phyloP scores from a whole-genome alignment of 2,113 vertebrate species.

The Meles meles region DNA sequence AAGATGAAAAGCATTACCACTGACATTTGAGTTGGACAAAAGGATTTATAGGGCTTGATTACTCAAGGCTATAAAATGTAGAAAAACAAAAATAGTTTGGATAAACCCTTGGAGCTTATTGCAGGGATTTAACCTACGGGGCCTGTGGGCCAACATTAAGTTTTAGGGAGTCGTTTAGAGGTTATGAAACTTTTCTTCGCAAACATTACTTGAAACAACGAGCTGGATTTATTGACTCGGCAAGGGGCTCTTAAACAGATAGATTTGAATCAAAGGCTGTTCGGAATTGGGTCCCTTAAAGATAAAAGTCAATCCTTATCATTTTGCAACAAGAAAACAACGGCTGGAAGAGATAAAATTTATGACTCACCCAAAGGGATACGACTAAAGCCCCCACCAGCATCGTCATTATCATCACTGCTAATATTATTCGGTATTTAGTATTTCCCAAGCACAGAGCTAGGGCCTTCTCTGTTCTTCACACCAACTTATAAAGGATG shows the following conservation, averaged over 20 bases:
- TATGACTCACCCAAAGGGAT: not conserved
- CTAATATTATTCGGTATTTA: not conserved
- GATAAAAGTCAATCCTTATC: not conserved
- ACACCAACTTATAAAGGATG: not conserved
- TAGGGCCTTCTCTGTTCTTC: not conserved
- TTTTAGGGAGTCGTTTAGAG: not conserved
- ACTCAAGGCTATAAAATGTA: slow-evolving; percentile 1
- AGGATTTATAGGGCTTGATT: not conserved
- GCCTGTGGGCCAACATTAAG: not conserved
- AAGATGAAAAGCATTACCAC: slow-evolving; percentile 26
- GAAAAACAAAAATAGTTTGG: slow-evolving; percentile 47
- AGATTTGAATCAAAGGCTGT: not conserved
- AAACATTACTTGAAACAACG: slow-evolving; percentile 11
- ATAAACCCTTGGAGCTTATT: not conserved
- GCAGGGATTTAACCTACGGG: not conserved
- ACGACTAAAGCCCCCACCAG: not conserved
- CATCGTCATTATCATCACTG: too few relatives aligned
- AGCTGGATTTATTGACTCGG: not conserved
- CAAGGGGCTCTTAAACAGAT: not conserved
- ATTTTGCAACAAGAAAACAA: not conserved
- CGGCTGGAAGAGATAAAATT: not conserved
- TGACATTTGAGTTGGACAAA: slow-evolving; percentile 28
- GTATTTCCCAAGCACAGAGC: not conserved
- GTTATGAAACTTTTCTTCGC: not conserved
- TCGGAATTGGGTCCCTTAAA: not conserved